These are phyloP conservation scores for Thymallus thymallus DNA, from an alignment of 2,113 vertebrate genomes.

Conservation along the genomic window DNA sequence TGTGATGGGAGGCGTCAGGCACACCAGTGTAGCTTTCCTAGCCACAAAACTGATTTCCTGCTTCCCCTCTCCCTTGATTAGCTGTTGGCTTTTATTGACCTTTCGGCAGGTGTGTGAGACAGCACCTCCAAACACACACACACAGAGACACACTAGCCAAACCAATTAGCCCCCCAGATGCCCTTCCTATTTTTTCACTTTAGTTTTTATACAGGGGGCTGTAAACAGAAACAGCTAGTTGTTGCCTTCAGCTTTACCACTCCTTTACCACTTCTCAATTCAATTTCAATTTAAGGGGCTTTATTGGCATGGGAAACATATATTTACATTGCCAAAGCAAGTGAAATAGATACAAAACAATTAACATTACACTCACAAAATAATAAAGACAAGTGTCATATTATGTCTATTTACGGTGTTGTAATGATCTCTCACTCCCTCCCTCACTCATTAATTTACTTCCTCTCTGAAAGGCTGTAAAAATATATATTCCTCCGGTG, in stretches of 20 bases:
- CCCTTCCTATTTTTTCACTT: conserved; percentile 27
- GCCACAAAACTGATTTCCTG: conserved; percentile 2
- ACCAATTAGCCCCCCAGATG: conserved; percentile 2
- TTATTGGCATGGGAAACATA: no score
- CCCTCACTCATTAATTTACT: conserved; percentile 41
- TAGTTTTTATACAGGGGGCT: conserved; percentile 49
- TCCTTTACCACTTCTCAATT: conserved; percentile 15
- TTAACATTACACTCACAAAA: no score
- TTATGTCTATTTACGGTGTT: no score
- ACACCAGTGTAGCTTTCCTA: background rate
- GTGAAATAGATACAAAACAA: no score
- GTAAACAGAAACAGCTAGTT: conserved; percentile 56
- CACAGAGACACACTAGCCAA: background rate
- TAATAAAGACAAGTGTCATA: no score
- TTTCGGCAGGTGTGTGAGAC: conserved; percentile 19
- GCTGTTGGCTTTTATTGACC: conserved; percentile 55
- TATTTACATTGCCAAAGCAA: no score
- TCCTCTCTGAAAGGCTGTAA: conserved; percentile 60
- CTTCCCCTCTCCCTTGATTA: conserved; percentile 29
- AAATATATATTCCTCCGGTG: conserved; percentile 46
- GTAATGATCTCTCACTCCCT: background rate
- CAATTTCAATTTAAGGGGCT: no score
- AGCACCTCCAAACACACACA: conserved; percentile 5
- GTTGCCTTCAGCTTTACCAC: conserved; percentile 23
- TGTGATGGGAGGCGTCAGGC: no score